Evolutionary conservation across 2,113 vertebrate species (phyloP).

Genomic region (Tympanuchus pallidicinctus): DNA sequence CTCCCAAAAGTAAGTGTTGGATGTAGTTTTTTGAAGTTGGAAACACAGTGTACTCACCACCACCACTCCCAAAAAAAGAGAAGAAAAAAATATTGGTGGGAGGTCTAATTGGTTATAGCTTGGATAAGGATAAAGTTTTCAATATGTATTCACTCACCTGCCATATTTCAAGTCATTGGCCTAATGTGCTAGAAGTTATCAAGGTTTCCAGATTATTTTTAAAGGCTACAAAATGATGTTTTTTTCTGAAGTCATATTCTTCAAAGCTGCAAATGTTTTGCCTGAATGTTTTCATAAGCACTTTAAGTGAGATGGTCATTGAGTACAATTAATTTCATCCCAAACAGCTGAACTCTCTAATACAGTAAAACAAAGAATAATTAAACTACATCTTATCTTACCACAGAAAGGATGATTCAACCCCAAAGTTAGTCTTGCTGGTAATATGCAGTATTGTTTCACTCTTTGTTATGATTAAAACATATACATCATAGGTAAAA

Average conservation of each 20-base stretch:
- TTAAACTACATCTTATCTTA: not conserved
- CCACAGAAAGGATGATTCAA: not conserved
- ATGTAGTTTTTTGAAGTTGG: not conserved
- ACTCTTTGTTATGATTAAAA: not conserved
- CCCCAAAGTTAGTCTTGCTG: not conserved
- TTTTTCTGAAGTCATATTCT: not conserved
- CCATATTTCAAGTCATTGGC: not conserved
- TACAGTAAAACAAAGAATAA: not conserved
- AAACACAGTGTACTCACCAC: not conserved
- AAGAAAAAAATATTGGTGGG: not conserved
- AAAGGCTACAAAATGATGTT: not conserved
- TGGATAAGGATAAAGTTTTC: not conserved
- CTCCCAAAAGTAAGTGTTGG: not conserved
- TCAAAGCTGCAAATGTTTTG: not conserved
- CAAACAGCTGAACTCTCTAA: not conserved
- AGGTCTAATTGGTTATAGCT: not conserved
- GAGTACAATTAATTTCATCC: not conserved
- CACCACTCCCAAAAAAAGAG: fast-evolving
- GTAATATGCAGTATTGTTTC: not conserved
- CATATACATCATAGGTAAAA: not conserved
- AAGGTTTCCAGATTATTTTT: not conserved
- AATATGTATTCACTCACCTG: not conserved
- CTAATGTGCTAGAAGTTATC: not conserved
- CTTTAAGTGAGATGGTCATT: not conserved
- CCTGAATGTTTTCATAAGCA: not conserved